phyloP scores from a whole-genome alignment of 2,888 invertebrate genomes.

The Acanthoscelides obtectus region DNA sequence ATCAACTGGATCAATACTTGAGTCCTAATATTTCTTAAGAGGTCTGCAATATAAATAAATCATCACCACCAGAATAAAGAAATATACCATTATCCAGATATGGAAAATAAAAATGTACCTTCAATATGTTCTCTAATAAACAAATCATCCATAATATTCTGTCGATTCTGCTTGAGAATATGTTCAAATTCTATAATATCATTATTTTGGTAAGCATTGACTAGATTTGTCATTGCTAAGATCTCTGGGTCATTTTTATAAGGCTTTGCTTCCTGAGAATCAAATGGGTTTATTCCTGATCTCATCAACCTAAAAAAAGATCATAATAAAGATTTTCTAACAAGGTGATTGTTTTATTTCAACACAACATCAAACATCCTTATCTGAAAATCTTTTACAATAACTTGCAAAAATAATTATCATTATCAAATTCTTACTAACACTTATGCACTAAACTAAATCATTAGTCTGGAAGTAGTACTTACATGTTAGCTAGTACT shows the following conservation, averaged over 20 bases:
- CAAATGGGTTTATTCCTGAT: constrained; percentile 98
- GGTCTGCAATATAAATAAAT: constrained; percentile 54
- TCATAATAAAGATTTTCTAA: too few relatives aligned
- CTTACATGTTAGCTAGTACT: constrained; percentile 96
- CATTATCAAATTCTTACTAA: too few relatives aligned
- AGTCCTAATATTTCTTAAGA: constrained; percentile 91
- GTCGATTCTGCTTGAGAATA: constrained; percentile 87
- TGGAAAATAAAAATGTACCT: too few relatives aligned
- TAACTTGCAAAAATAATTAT: too few relatives aligned
- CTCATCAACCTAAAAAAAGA: constrained; percentile 80
- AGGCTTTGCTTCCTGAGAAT: constrained; percentile 99
- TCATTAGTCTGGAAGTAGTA: constrained; percentile 32
- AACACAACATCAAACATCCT: too few relatives aligned
- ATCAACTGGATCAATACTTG: constrained; percentile 96
- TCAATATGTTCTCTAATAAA: constrained; percentile 99
- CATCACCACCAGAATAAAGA: background rate
- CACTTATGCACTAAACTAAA: too few relatives aligned
- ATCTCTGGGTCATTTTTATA: constrained; percentile 99
- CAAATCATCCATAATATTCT: constrained; percentile 98
- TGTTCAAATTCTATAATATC: constrained; percentile 98
- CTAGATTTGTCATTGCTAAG: constrained; percentile 97
- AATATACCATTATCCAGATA: constrained; percentile 6
- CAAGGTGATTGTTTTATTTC: too few relatives aligned
- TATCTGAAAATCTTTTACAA: too few relatives aligned
- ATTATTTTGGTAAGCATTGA: constrained; percentile 95